Percentiles rank a stretch among this genome's conserved stretches.
These are phyloP conservation scores for Antheraea mylitta DNA, from an alignment of 1,140 invertebrate species.

Conservation along the genomic window DNA sequence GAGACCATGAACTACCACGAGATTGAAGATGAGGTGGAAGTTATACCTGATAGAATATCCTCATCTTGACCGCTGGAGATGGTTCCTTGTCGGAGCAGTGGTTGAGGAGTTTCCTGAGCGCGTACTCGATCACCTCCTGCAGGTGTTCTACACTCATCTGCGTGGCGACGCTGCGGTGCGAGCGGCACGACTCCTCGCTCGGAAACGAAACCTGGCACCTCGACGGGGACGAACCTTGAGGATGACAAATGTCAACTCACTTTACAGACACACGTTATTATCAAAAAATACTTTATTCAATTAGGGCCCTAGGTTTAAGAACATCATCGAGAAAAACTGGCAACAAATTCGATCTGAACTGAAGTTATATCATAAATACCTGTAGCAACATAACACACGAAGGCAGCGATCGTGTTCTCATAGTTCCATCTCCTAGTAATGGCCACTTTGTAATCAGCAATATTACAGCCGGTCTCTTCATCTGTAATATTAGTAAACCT, in stretches of 20 bases:
- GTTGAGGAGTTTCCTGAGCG: constrained; percentile 85
- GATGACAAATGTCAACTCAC: not conserved
- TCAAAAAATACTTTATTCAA: too few relatives aligned
- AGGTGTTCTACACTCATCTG: constrained; percentile 81
- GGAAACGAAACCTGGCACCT: constrained; percentile 81
- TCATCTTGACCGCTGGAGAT: constrained; percentile 84
- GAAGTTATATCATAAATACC: constrained; percentile 67
- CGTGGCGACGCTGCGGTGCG: constrained; percentile 74
- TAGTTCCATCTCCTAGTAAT: constrained; percentile 92
- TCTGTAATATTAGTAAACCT: constrained; percentile 83
- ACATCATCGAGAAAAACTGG: too few relatives aligned
- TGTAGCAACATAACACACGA: constrained; percentile 89
- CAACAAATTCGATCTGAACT: too few relatives aligned
- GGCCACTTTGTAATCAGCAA: constrained; percentile 89
- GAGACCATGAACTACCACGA: too few relatives aligned
- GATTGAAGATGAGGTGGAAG: too few relatives aligned
- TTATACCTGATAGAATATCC: constrained; percentile 86
- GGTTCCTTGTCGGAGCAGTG: constrained; percentile 80
- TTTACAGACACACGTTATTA: too few relatives aligned
- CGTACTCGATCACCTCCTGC: constrained; percentile 85
- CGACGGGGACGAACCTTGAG: constrained; percentile 82
- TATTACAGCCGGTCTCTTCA: constrained; percentile 91
- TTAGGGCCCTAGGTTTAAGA: too few relatives aligned
- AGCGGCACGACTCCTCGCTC: constrained; percentile 77
- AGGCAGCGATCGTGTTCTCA: constrained; percentile 91